Base-by-base conservation (phyloP, 2,797 vertebrate genomes). In the Clarias platycephalus region DNA sequence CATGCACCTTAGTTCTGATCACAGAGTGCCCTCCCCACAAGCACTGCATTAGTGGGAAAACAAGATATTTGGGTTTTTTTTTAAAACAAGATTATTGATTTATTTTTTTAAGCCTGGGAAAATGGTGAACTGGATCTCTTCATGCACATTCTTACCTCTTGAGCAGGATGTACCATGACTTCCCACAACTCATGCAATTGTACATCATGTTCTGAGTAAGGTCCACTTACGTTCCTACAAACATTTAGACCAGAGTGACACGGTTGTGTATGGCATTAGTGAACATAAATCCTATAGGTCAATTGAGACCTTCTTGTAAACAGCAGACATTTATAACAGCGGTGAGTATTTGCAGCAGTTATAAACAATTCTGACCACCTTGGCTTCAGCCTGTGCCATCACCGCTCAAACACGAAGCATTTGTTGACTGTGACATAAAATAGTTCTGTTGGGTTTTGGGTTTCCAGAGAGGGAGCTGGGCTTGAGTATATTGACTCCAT, bases 401-500 rank as follows among this genome's bases (percentile, higher is more conserved):
- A 91, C 92, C 91, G 90, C 91, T 91, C 92, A 93, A 94, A 94
- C 93, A 93, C 90, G 87, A 79, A 89, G 90, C 88, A 90, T 93
- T 94, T 95, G 94, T 95, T 94, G 94, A 95, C 93, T 93, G 90
- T 91, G 92, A 93, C 91, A 92, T 94, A 95, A 95, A 94, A 94
- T 94, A 94, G 95, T 92, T 93, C 93, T 93, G 93, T 93, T 93
- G 91, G 94, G 94, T 95, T 94, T 94, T 93, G 91, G 93, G 93
- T 95, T 95, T 94, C 93, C 92, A 95, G 92, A 93, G 93, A 90
- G 85, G 92, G 93, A 95, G 93, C 94, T 93, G 93, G 91, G 89
- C 92, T 93, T 88, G 90, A 95, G 94, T 95, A 95, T 95, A 95
- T 95, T 95, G 94, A 94, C 92, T 95, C 94, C 95, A 95, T 95